A percentile compares a stretch with the other conserved stretches of the same genome.
These are phyloP conservation scores for Lycopodina hypogea DNA, from an alignment of 37 sponge, comb jelly and placozoan genomes.

Conservation along the genomic window DNA sequence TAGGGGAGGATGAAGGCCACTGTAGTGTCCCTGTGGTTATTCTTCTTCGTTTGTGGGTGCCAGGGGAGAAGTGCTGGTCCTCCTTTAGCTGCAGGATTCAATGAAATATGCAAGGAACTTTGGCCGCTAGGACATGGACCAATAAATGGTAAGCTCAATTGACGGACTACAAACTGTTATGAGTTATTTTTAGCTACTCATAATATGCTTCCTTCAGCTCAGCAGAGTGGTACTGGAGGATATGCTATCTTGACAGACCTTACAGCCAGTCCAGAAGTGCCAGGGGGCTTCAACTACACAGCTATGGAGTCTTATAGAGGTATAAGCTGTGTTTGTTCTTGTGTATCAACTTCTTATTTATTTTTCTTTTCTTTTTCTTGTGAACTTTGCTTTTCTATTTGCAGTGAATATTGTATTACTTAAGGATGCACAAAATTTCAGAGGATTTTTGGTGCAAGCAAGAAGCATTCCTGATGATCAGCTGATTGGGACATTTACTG, in stretches of 20 bases:
- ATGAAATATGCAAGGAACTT: neutral
- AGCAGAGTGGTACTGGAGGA: slow-evolving; percentile 3
- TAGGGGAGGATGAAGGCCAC: too few relatives aligned
- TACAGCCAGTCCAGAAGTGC: neutral
- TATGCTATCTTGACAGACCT: neutral
- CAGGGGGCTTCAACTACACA: slow-evolving; percentile 4
- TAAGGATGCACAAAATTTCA: neutral
- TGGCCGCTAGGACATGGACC: slow-evolving; percentile 2
- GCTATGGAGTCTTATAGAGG: neutral
- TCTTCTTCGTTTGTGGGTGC: too few relatives aligned
- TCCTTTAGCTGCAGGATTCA: neutral
- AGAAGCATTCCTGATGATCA: neutral
- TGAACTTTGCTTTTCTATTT: neutral
- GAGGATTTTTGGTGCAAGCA: slow-evolving; percentile 12
- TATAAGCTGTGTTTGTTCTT: neutral
- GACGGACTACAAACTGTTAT: neutral
- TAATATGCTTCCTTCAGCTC: neutral
- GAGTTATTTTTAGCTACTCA: neutral
- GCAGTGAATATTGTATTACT: neutral
- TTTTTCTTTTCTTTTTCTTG: neutral
- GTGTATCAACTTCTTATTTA: neutral
- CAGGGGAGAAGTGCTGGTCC: too few relatives aligned
- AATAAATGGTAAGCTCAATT: neutral
- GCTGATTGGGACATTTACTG: neutral
- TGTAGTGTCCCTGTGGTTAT: too few relatives aligned